A percentile compares a stretch with the other conserved stretches of the same genome.
Evolutionary conservation across 30 jellyfish, hydroid and myxozoan genomes (phyloP).

Genomic region (Aurelia sp.): DNA sequence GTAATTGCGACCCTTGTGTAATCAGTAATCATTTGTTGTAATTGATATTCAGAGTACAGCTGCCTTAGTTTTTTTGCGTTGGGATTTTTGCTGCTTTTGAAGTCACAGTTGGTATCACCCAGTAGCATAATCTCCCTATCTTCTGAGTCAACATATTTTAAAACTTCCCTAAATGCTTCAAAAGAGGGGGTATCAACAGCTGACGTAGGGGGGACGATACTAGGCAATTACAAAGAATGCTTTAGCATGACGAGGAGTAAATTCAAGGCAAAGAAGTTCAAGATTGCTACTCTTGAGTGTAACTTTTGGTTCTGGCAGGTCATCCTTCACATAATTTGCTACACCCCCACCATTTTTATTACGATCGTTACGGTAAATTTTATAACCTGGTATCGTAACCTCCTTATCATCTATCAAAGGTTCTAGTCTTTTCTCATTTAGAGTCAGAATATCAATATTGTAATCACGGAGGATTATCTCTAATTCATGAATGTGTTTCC

Average conservation of each 20-base stretch:
- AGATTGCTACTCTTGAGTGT: no score
- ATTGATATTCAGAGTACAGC: not conserved
- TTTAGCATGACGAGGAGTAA: not conserved
- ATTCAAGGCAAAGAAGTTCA: no score
- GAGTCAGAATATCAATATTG: no score
- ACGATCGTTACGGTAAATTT: not conserved
- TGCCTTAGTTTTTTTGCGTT: no score
- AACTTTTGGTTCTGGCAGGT: constrained; percentile 5
- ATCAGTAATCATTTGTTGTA: not conserved
- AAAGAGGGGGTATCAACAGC: not conserved
- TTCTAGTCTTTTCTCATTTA: no score
- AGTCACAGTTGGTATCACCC: not conserved
- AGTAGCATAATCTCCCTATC: not conserved
- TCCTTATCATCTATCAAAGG: not conserved
- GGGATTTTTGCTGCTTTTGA: no score
- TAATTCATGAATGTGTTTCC: no score
- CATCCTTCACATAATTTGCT: constrained; percentile 3
- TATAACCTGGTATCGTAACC: not conserved
- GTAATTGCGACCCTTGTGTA: not conserved
- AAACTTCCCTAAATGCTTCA: not conserved
- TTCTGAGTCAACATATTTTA: not conserved
- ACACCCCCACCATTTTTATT: not conserved
- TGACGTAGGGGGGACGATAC: constrained; percentile 9
- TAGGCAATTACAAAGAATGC: not conserved
- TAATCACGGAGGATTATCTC: no score